Base-by-base conservation (phyloP, 1,140 invertebrate species). In the Drosophila insularis region DNA sequence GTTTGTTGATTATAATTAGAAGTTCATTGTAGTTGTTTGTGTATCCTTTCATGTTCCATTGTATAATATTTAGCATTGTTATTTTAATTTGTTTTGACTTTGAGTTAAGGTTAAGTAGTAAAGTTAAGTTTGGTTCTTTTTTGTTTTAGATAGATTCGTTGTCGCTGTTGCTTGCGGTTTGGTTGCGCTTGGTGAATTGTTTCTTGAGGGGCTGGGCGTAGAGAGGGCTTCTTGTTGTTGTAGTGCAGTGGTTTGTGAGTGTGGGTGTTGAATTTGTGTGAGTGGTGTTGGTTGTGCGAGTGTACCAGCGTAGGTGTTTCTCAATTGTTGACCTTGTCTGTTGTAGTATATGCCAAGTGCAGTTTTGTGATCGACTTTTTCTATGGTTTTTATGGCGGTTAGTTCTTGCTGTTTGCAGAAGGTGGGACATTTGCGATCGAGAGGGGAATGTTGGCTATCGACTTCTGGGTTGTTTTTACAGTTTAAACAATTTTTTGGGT, bases 291-390 rank as follows among this genome's bases (percentile, higher is more conserved):
- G 19, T 19, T 61, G 31, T 40, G 59, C 17, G 19, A 61, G 59
- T 40, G 59, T 61, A 39, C 39, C 14, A 21, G 59, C 59, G 21
- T 61, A 43, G 17, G 59, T 39, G 59, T 37, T 61, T 59, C 27
- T 39, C 31, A 39, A 32, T 46, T 61, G 59, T 35, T 61, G 35
- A 39, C 35, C 35, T 17, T 61, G 31, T 61, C 35, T 35, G 23
- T 61, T 61, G 59, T 32, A 40, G 13, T 62, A 46, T 43, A 62
- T 62, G 19, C n/a, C 6, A 6, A 62, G 27, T 17, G 35, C 60
- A 23, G 60, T 62, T 40, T 62, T 62, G 8, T 62, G 60, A n/a
- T 62, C 40, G 13, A 62, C 60, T 46, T 62, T 62, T 62, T 62
- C 60, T 35, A 39, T 46, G 13, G 27, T 64, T 64, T 64, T 64